Evolutionary conservation across 1,140 invertebrate species (phyloP), one percentile per base, ranked within the genome.

Genomic region (Gryon sp.): DNA sequence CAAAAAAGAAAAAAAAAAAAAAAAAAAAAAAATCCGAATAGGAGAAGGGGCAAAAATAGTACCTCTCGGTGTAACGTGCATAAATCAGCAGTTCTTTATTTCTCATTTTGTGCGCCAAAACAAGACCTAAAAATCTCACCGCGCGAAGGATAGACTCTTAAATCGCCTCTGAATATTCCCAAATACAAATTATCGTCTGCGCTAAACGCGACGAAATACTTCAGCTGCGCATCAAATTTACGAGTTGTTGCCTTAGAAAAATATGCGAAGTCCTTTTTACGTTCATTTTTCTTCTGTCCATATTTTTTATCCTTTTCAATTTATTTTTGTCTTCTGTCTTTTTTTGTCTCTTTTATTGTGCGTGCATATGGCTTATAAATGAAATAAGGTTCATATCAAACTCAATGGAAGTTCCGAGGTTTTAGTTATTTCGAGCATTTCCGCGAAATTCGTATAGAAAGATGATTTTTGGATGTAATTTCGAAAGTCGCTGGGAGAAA

Each of bases 141-240:
- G 46, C 30, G 36, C 41, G 22, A 43, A 34, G 16, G 12, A 46
- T 19, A 53, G 30, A 57, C 55, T 53, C 55, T 70, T 60, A 70
- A 70, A 60, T 70, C 20, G 53, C 34, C 32, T 12, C 55, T 22
- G 55, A 70, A 70, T 70, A 60, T 62, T 46, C 30, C 30, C 38
- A 57, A 62, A 70, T 53, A 70, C 40, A 60, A 70, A 70, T 62
- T 70, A 60, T 60, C 32, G 34, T 45, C 34, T 32, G 2, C 30
- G 63, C 28, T 40, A 48, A 57, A 50, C 38, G 41, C 30, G 46
- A 70, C 55, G 30, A 70, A 53, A 50, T 36, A 24, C 43, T 48
- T 32, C 14, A 40, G 46, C 40, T 12, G 55, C 48, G 46, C 22
- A 72, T 62, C 57, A 22, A 62, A 72, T 72, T 63, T 72, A 72